Percentiles rank a stretch among this genome's conserved stretches.
Evolutionary conservation across 2,888 invertebrate species (phyloP).

Genomic region (Mesoligia furuncula): DNA sequence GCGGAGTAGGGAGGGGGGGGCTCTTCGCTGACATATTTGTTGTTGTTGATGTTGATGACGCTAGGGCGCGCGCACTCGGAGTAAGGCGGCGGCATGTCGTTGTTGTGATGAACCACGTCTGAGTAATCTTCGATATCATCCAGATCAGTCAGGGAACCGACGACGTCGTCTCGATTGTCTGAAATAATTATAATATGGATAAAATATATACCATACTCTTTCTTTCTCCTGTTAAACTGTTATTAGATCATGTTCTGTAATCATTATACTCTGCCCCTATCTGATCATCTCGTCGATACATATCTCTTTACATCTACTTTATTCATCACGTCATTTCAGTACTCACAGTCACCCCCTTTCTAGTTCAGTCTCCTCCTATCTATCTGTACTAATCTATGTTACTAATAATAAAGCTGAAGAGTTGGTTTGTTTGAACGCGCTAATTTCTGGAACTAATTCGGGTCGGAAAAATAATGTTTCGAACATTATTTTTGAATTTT

Average conservation of each 20-base stretch:
- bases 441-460: too few relatives aligned
- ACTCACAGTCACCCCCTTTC: background rate
- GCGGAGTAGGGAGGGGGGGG: conserved; percentile 84
- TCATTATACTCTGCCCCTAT: too few relatives aligned
- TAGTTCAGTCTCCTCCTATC: background rate
- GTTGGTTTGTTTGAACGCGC: too few relatives aligned
- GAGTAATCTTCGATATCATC: conserved; percentile 56
- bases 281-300: background rate
- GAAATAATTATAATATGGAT: conserved; percentile 52
- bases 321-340: too few relatives aligned
- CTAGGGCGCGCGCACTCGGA: conserved; percentile 70
- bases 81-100: conserved; percentile 78
- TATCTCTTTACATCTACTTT: background rate
- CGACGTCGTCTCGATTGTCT: conserved; percentile 61
- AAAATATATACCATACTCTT: background rate
- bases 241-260: background rate
- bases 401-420: too few relatives aligned
- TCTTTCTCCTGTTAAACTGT: background rate
- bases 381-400: too few relatives aligned
- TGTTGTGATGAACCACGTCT: background rate
- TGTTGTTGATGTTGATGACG: conserved; percentile 43
- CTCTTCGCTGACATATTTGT: conserved; percentile 68
- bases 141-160: conserved; percentile 23
- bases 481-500: too few relatives aligned
- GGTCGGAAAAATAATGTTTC: too few relatives aligned